Evolutionary conservation across 1,140 invertebrate species (phyloP), one percentile per base, ranked within the genome.

Genomic region (Formica exsecta): DNA sequence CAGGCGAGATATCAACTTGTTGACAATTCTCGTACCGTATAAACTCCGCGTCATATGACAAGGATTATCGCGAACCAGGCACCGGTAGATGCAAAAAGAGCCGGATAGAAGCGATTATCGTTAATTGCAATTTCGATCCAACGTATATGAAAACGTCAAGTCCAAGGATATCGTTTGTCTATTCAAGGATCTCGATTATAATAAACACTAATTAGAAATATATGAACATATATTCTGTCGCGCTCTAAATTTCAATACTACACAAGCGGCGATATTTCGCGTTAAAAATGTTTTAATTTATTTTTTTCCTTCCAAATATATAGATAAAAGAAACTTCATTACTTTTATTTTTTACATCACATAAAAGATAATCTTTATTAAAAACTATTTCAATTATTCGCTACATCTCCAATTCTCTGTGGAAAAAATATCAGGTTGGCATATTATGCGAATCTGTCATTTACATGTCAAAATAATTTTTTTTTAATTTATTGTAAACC

Each of bases 81-180:
- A 22, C 22, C 22, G 51, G 41, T 70, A 48, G 2, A 22, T 1
- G 13, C 13, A 9, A 9, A 84, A 61, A 65, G n/a, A 48, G 65
- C 59, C 73, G 65, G 61, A 74, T 83, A 54, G 22, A 29, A 9
- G 19, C 11, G 54, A 81, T 86, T 80, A 71, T 16, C 32, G 41
- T 25, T 74, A 89, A 80, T 75, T 81, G 74, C 54, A 80, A 86
- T 81, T 74, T 13, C 5, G 22, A 48, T 5, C 22, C n/a, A 38
- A 25, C 22, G 19, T 41, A 36, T 0, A 25, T 36, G 8, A 41
- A 41, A 19, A 2, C 22, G 29, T 32, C 29, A 32, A 32, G 3
- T 32, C 22, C 8, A 22, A 59, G 36, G 44, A 38, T 74, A 48
- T 64, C n/a, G 9, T 84, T 76, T 13, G n/a, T 38, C 38, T 25